phyloP scores from a whole-genome alignment of 2,113 vertebrate species.

The Menidia beryllina region DNA sequence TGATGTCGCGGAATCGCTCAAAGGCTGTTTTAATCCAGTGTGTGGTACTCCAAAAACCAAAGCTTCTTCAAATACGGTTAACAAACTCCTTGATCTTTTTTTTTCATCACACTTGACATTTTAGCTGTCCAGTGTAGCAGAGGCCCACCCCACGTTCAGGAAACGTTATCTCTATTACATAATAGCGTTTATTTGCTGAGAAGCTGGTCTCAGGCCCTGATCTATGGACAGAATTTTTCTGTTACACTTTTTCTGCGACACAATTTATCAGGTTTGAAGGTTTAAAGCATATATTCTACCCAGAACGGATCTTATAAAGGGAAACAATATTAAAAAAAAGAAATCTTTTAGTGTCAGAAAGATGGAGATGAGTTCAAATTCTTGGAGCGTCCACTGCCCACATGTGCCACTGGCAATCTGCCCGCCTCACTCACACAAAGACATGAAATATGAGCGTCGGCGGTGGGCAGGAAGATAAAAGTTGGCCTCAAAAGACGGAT shows the following conservation, averaged over 20 bases:
- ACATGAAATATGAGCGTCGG: conserved; percentile 19
- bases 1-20: no score
- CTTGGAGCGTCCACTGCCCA: not conserved
- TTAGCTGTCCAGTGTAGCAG: no score
- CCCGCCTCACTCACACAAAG: conserved; percentile 3
- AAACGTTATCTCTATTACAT: conserved; percentile 62
- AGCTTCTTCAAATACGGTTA: no score
- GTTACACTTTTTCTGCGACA: conserved; percentile 66
- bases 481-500: conserved; percentile 29
- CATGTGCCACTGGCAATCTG: conserved; percentile 4
- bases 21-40: no score
- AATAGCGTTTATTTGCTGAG: conserved; percentile 49
- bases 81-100: no score
- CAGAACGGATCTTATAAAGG: not conserved
- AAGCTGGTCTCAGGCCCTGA: conserved; percentile 42
- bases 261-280: conserved; percentile 50
- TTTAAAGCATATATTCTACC: conserved; percentile 15
- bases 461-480: conserved; percentile 18
- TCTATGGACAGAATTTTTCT: conserved; percentile 31
- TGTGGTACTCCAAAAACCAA: no score
- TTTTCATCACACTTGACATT: no score
- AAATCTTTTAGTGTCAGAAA: not conserved
- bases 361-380: conserved; percentile 29
- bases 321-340: conserved; percentile 13
- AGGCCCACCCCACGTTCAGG: conserved; percentile 32